A percentile compares a stretch with the other conserved stretches of the same genome.
phyloP scores from a whole-genome alignment of 2,113 vertebrate species.

The Delphinus delphis region DNA sequence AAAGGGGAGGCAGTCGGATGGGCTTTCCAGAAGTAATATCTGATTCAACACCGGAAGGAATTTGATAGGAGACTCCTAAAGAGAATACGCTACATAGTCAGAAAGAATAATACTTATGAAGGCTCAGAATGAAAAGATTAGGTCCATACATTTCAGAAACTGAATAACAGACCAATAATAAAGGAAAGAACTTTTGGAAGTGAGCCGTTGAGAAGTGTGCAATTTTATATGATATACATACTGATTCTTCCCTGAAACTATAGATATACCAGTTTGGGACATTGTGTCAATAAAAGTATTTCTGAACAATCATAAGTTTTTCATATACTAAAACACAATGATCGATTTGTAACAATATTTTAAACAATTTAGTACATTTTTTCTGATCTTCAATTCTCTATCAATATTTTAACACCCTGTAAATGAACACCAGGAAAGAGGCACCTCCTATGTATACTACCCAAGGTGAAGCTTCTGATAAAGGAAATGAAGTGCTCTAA shows the following conservation, averaged over 20 bases:
- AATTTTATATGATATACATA: not conserved
- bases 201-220: not conserved
- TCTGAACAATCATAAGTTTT: not conserved
- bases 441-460: not conserved
- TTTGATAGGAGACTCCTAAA: not conserved
- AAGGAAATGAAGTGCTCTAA: not conserved
- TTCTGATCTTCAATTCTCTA: not conserved
- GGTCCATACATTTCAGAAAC: not conserved
- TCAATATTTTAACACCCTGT: not conserved
- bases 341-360: not conserved
- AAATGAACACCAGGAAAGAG: not conserved
- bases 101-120: not conserved
- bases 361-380: not conserved
- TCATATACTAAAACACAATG: not conserved
- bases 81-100: not conserved
- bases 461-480: not conserved
- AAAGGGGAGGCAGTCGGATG: rapidly evolving
- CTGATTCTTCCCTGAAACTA: not conserved
- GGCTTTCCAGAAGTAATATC: not conserved
- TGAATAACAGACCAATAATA: not conserved
- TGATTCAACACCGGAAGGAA: not conserved
- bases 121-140: not conserved
- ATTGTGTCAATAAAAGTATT: not conserved
- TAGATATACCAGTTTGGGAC: not conserved
- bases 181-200: not conserved